phyloP scores from a whole-genome alignment of 2,888 invertebrate species.

The Drosophila borborema region DNA sequence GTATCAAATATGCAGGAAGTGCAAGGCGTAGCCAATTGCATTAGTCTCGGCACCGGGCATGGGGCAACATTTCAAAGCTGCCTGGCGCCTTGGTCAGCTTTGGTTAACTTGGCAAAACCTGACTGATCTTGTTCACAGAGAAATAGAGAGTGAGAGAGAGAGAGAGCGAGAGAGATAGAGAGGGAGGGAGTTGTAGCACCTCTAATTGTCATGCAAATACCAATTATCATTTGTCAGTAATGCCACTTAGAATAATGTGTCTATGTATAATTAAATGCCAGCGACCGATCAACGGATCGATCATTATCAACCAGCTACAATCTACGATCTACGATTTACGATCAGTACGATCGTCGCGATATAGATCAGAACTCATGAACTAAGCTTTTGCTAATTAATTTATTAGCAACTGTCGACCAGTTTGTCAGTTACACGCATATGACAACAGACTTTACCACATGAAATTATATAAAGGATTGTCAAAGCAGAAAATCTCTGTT shows the following conservation, averaged over 20 bases:
- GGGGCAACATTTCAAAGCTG: slow-evolving; percentile 71
- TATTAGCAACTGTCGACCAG: slow-evolving; percentile 71
- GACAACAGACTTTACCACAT: slow-evolving; percentile 21
- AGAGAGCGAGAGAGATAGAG: slow-evolving; percentile 1
- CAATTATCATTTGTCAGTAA: slow-evolving; percentile 80
- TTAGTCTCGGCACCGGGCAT: slow-evolving; percentile 52
- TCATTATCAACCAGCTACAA: slow-evolving; percentile 27
- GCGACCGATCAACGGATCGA: slow-evolving; percentile 54
- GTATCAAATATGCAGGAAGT: slow-evolving; percentile 74
- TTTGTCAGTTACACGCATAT: slow-evolving; percentile 60
- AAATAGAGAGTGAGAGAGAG: neutral
- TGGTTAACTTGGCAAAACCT: slow-evolving; percentile 31
- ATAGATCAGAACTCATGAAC: slow-evolving; percentile 32
- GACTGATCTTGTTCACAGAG: slow-evolving; percentile 34
- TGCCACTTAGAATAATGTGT: slow-evolving; percentile 60
- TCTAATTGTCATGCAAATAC: slow-evolving; percentile 77
- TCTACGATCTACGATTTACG: slow-evolving; percentile 36
- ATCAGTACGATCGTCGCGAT: slow-evolving; percentile 24
- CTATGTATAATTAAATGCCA: slow-evolving; percentile 64
- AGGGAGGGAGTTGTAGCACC: slow-evolving; percentile 27
- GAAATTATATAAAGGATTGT: slow-evolving; percentile 38
- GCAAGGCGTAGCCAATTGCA: slow-evolving; percentile 65
- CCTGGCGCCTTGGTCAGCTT: slow-evolving; percentile 61
- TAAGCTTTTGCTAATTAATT: slow-evolving; percentile 58
- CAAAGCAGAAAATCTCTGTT: slow-evolving; percentile 41